Evolutionary conservation across 1,140 invertebrate species (phyloP).

Genomic region (silkworm (Bombyx mori)): DNA sequence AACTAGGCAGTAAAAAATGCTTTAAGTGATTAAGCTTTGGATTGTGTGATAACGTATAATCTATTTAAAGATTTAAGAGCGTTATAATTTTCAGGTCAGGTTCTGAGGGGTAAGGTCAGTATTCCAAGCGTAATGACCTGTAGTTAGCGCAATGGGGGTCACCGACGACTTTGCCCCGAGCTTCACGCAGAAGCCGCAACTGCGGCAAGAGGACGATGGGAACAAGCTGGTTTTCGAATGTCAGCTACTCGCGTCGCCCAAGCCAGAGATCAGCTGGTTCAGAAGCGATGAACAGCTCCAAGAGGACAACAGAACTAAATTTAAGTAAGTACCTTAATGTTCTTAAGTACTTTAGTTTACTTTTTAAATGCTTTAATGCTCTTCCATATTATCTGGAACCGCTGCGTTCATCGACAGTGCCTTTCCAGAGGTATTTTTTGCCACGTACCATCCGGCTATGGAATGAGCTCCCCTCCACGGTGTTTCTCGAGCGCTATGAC

Average conservation of each 20-base stretch:
- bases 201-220: slow-evolving; percentile 95
- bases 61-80: no score
- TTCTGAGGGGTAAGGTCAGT: slow-evolving; percentile 1
- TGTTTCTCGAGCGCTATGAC: no score
- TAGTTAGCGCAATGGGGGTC: slow-evolving; percentile 78
- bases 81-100: not conserved
- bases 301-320: slow-evolving; percentile 87
- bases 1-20: no score
- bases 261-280: slow-evolving; percentile 94
- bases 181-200: slow-evolving; percentile 96
- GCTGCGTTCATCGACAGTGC: no score
- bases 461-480: no score
- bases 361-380: not conserved
- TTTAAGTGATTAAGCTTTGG: no score
- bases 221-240: slow-evolving; percentile 97
- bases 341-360: slow-evolving; percentile 14
- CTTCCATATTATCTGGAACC: no score
- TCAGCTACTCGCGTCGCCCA: slow-evolving; percentile 88
- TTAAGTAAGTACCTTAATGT: slow-evolving; percentile 72
- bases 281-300: slow-evolving; percentile 86
- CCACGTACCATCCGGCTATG: no score
- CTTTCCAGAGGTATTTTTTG: no score
- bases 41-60: no score
- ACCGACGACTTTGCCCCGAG: slow-evolving; percentile 96
- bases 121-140: slow-evolving; percentile 48